These are phyloP conservation scores for Lordiphosa stackelbergi DNA, from an alignment of 1,140 invertebrate genomes.

Conservation along the genomic window DNA sequence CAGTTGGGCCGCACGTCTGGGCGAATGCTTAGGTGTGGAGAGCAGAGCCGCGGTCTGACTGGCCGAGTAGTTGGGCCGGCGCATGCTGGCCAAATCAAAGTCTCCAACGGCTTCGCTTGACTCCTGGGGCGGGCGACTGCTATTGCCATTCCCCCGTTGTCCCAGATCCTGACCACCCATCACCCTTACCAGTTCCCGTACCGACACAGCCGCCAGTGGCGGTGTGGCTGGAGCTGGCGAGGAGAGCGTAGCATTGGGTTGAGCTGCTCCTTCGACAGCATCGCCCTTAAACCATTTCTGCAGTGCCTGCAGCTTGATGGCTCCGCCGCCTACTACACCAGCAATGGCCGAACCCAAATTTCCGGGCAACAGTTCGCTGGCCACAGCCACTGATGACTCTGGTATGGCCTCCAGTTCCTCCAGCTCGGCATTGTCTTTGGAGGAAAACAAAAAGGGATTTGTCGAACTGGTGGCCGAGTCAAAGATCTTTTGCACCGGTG, in stretches of 20 bases:
- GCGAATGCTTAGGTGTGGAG: constrained; percentile 70
- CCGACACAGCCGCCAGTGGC: constrained; percentile 82
- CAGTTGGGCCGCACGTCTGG: constrained; percentile 27
- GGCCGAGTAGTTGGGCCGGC: constrained; percentile 63
- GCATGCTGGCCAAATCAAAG: constrained; percentile 59
- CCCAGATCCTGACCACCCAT: constrained; percentile 83
- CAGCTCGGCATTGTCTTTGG: constrained; percentile 33
- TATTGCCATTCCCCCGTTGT: constrained; percentile 80
- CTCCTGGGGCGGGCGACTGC: constrained; percentile 77
- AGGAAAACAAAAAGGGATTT: constrained; percentile 82
- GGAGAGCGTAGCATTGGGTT: constrained; percentile 2
- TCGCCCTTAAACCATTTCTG: constrained; percentile 86
- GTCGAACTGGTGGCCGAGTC: constrained; percentile 77
- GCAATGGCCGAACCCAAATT: constrained; percentile 70
- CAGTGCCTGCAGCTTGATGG: constrained; percentile 82
- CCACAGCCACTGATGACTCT: constrained; percentile 12
- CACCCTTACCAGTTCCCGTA: constrained; percentile 88
- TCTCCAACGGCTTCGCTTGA: constrained; percentile 74
- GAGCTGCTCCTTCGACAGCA: constrained; percentile 71
- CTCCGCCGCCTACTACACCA: constrained; percentile 78
- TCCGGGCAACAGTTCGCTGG: constrained; percentile 45
- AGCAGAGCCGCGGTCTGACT: constrained; percentile 67
- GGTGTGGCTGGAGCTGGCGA: constrained; percentile 11
- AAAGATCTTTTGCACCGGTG: constrained; percentile 79
- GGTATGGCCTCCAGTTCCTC: background rate